Evolutionary conservation across 2,797 vertebrate genomes (phyloP).

Genomic region (Coregonus sp.): DNA sequence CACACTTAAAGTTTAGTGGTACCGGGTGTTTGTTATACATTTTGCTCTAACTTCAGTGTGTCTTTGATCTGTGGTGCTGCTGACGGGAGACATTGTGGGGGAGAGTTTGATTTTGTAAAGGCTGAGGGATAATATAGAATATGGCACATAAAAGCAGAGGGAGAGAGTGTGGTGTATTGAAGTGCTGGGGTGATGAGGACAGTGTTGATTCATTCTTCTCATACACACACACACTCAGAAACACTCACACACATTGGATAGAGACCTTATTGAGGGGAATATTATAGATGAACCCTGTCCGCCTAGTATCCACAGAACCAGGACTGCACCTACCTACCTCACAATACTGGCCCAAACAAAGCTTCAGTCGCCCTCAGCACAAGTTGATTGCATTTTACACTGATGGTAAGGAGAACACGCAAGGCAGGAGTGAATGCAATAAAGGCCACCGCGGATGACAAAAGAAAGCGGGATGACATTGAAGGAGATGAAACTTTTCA

Average conservation of each 20-base stretch:
- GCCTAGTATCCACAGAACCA: neutral
- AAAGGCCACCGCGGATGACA: slow-evolving; percentile 23
- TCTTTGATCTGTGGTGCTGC: slow-evolving; percentile 72
- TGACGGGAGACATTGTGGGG: slow-evolving; percentile 42
- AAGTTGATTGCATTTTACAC: slow-evolving; percentile 32
- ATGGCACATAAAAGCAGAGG: slow-evolving; percentile 57
- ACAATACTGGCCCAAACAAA: slow-evolving; percentile 27
- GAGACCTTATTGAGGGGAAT: neutral
- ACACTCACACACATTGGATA: neutral
- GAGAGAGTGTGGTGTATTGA: slow-evolving; percentile 53
- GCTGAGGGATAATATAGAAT: slow-evolving; percentile 51
- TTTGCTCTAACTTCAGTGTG: slow-evolving; percentile 48
- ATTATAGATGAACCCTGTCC: neutral
- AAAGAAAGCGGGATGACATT: slow-evolving; percentile 23
- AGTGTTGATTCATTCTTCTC: slow-evolving; percentile 26
- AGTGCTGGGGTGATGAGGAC: slow-evolving; percentile 46
- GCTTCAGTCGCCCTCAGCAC: slow-evolving; percentile 35
- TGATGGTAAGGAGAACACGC: slow-evolving; percentile 26
- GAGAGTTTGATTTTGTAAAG: slow-evolving; percentile 42
- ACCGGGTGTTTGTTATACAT: slow-evolving; percentile 69
- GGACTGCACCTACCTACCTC: neutral
- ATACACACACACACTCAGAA: slow-evolving; percentile 13
- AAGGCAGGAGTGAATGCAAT: slow-evolving; percentile 14
- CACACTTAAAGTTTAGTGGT: slow-evolving; percentile 46
- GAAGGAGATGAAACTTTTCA: slow-evolving; percentile 12